phyloP scores from a whole-genome alignment of 2,888 invertebrate species.

The Eristalis arbustorum region DNA sequence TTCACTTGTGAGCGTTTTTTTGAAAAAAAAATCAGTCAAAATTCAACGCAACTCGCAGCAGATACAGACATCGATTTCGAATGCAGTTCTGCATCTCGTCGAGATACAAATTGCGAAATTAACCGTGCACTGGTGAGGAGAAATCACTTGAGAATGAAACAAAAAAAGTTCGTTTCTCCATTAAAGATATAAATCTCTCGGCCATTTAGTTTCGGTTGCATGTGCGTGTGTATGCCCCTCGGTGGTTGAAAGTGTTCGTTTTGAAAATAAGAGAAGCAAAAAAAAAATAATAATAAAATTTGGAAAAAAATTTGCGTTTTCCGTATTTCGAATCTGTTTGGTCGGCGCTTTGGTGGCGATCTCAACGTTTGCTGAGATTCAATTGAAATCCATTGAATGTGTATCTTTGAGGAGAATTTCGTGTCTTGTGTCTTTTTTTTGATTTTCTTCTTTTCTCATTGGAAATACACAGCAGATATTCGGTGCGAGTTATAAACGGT shows the following conservation, averaged over 20 bases:
- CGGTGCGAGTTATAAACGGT: slow-evolving; percentile 22
- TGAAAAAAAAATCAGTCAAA: neutral
- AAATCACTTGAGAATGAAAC: neutral
- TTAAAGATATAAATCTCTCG: slow-evolving; percentile 39
- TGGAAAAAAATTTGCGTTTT: slow-evolving; percentile 28
- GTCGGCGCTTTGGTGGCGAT: slow-evolving; percentile 7
- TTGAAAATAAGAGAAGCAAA: neutral
- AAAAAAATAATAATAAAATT: neutral
- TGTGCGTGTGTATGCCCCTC: neutral
- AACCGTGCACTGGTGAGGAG: slow-evolving; percentile 9
- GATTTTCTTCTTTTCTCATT: neutral
- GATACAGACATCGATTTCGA: neutral
- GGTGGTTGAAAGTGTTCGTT: slow-evolving; percentile 6
- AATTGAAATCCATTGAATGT: slow-evolving; percentile 18
- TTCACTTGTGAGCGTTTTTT: neutral
- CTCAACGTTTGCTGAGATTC: slow-evolving; percentile 29
- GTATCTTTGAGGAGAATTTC: slow-evolving; percentile 11
- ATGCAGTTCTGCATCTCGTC: neutral
- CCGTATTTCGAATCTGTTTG: slow-evolving; percentile 14
- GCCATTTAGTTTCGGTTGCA: neutral
- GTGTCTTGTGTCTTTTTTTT: neutral
- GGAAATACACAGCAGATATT: slow-evolving; percentile 31
- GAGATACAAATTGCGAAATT: slow-evolving; percentile 25
- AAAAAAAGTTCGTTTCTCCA: slow-evolving; percentile 7
- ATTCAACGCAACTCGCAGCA: neutral